Base-by-base conservation (phyloP, 2,888 invertebrate species). In the Himalopsyche japonica region DNA sequence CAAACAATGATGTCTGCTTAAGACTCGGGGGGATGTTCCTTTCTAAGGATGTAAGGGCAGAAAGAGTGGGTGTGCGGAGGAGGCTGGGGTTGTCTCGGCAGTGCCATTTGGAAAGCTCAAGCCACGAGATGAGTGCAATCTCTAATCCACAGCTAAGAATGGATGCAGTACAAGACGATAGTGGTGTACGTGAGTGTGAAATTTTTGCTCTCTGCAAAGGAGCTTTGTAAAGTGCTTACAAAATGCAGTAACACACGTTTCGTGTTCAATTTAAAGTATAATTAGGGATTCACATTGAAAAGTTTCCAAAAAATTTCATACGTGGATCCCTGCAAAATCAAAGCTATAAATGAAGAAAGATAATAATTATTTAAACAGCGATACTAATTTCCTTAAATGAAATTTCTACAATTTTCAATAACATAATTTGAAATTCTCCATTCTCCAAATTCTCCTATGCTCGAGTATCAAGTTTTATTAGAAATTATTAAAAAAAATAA, bases 51-150 rank as follows among this genome's bases (percentile, higher is more conserved):
- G 64, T 30, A 76, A 37, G 37, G 77, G 80, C 49, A 76, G 77
- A 47, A 7, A 70, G 34, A 64, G 37, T 84, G 82, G 48, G 47
- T 34, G 70, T 49, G n/a, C n/a, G 30, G 77, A 27, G 30, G 80
- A 32, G 80, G 48, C 24, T 24, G 80, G 82, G 27, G 64, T 81
- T 76, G 85, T 83, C 85, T 80, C 83, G 78, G 81, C 57, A 80
- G 83, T 81, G 83, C 84, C 86, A 84, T 85, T 85, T 84, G 80
- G 84, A 83, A 82, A 77, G 85, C 85, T 84, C 64, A 81, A 80
- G 82, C 86, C 86, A 82, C 85, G 77, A 85, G 86, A 86, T 86
- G 86, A 86, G 86, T 86, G 86, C 86, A 86, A 86, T 86, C 85
- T 86, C 86, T 86, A 86, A 86, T 86, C 86, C 86, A 80, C 86